Percentiles rank a stretch among this genome's conserved stretches.
Evolutionary conservation across 2,888 invertebrate genomes (phyloP).

Genomic region (Polymixis flavicincta): DNA sequence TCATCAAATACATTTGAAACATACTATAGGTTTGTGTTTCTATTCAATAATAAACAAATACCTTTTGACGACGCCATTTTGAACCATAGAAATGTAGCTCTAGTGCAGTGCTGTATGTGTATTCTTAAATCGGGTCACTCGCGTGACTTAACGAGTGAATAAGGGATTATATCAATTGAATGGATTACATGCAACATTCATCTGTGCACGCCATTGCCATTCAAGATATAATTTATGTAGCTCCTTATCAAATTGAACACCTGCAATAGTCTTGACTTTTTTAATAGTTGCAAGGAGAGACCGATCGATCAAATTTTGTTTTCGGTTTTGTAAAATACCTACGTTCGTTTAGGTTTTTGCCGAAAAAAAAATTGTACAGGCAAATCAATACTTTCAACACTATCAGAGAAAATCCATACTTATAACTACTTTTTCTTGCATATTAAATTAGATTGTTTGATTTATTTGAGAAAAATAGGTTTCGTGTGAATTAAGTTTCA

Average conservation of each 20-base stretch:
- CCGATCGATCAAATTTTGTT: neutral
- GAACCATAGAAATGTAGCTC: neutral
- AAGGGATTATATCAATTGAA: constrained; percentile 32
- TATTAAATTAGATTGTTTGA: neutral
- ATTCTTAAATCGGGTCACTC: constrained; percentile 9
- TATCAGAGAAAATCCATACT: neutral
- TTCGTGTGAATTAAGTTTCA: neutral
- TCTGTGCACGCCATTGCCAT: constrained; percentile 14
- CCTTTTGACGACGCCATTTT: neutral
- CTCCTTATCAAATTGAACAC: neutral
- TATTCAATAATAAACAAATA: neutral
- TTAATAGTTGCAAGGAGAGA: too few species aligned
- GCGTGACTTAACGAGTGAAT: constrained; percentile 16
- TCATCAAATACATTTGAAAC: neutral
- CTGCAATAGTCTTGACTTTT: neutral
- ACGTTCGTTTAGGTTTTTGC: neutral
- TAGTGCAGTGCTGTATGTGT: neutral
- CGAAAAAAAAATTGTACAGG: neutral
- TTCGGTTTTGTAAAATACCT: neutral
- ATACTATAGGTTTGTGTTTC: neutral
- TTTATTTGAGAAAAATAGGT: neutral
- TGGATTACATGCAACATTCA: constrained; percentile 20
- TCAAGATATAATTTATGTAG: constrained; percentile 7
- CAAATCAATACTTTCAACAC: neutral
- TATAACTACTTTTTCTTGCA: neutral